Base-by-base conservation (phyloP, 2,888 invertebrate genomes). In the Copidosoma aretas region DNA sequence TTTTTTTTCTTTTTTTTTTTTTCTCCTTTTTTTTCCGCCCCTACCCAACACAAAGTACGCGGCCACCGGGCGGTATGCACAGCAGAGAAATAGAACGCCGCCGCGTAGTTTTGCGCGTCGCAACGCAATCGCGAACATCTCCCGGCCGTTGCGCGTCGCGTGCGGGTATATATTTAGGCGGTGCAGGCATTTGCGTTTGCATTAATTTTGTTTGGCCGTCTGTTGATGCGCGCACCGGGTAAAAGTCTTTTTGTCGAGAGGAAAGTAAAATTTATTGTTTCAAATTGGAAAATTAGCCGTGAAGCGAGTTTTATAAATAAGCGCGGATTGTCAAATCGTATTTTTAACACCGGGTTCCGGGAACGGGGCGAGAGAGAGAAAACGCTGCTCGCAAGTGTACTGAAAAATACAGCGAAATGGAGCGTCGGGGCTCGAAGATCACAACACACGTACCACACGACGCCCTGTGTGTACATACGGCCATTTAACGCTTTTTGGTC, bases 401-500 rank as follows among this genome's bases (percentile, higher is more conserved):
- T 8, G 43, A 46, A 46, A 46, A 56, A 62, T 41, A 43, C 5
- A n/a, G 41, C 39, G 21, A 43, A 49, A n/a, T 32, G 43, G 32
- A 46, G 25, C 56, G 25, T 22, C 24, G 59, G 24, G 24, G 14
- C 24, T 24, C 43, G n/a, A 0, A 17, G 21, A 58, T 51, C 49
- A 51, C 43, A 65, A 54, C 46, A 54, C 43, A 32, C 32, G 54
- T 54, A 46, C 21, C 54, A 17, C n/a, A n/a, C n/a, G n/a, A n/a
- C n/a, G n/a, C n/a, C n/a, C n/a, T n/a, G n/a, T 8, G 32, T 32
- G 8, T 32, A 32, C 32, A 32, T 32, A 32, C 32, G 8, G 21
- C 8, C 53, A 54, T 21, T 60, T 46, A 41, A 32, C 53, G 60
- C 60, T 60, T 54, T 54, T 60, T 46, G 60, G 60, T 60, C 60